Evolutionary conservation across 2,888 invertebrate species (phyloP).

Genomic region (Sipha maydis): DNA sequence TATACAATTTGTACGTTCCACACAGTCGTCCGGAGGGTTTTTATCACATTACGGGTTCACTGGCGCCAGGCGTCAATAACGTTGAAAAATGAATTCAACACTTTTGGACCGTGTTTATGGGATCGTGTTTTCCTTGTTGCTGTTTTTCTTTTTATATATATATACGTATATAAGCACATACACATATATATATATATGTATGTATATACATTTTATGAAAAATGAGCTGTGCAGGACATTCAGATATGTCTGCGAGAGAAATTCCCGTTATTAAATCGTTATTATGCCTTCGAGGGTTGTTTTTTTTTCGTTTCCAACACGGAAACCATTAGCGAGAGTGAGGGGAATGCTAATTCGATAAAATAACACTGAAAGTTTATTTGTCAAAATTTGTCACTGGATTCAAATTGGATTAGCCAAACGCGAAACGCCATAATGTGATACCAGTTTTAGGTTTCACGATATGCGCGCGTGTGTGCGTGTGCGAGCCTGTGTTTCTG

Average conservation of each 20-base stretch:
- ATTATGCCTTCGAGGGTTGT: slow-evolving; percentile 47
- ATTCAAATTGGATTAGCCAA: slow-evolving; percentile 44
- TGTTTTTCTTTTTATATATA: slow-evolving; percentile 34
- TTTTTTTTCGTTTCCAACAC: slow-evolving; percentile 18
- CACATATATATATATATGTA: not conserved
- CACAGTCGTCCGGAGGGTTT: slow-evolving; percentile 60
- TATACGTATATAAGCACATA: not conserved
- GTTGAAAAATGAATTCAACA: slow-evolving; percentile 62
- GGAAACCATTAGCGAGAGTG: slow-evolving; percentile 53
- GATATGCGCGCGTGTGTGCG: not conserved
- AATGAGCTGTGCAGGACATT: slow-evolving; percentile 54
- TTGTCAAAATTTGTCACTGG: slow-evolving; percentile 49
- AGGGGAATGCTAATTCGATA: slow-evolving; percentile 53
- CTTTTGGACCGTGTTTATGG: slow-evolving; percentile 60
- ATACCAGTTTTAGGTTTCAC: slow-evolving; percentile 3
- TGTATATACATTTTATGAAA: slow-evolving; percentile 46
- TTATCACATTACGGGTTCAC: slow-evolving; percentile 59
- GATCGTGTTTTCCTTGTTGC: slow-evolving; percentile 58
- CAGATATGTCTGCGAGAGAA: slow-evolving; percentile 39
- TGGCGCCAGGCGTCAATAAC: slow-evolving; percentile 62
- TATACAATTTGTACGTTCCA: slow-evolving; percentile 57
- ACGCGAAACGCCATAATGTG: not conserved
- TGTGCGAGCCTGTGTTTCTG: not conserved
- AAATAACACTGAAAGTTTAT: slow-evolving; percentile 47
- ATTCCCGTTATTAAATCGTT: slow-evolving; percentile 59